A percentile compares a stretch with the other conserved stretches of the same genome.
These are phyloP conservation scores for Pseudachorutes palmiensis DNA, from an alignment of 1,140 invertebrate genomes.

Conservation along the genomic window DNA sequence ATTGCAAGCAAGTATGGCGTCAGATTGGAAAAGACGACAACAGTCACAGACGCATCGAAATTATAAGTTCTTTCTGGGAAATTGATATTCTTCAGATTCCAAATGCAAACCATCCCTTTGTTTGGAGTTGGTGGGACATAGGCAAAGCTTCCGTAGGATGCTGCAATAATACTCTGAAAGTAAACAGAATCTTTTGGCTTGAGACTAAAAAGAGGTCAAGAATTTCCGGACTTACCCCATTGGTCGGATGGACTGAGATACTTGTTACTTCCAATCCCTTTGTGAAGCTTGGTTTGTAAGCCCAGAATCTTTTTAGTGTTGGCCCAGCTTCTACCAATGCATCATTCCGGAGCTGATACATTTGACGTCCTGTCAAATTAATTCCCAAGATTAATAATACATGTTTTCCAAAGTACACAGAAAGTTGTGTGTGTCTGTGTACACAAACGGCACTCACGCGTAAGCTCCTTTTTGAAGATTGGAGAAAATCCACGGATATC, in stretches of 20 bases:
- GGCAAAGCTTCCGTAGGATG: constrained; percentile 22
- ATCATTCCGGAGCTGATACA: neutral
- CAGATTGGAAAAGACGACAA: constrained; percentile 30
- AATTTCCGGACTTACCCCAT: constrained; percentile 23
- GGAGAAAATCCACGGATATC: neutral
- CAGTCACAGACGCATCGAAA: constrained; percentile 20
- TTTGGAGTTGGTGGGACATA: constrained; percentile 17
- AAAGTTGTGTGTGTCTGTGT: too few relatives aligned
- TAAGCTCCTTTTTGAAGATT: neutral
- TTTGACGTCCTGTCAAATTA: neutral
- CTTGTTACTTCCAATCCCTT: constrained; percentile 30
- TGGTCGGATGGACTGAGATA: constrained; percentile 27
- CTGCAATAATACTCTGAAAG: constrained; percentile 33
- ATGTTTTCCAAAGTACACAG: too few relatives aligned
- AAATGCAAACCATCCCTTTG: constrained; percentile 31
- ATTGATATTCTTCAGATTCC: constrained; percentile 34
- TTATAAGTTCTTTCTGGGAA: constrained; percentile 34
- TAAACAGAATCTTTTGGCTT: neutral
- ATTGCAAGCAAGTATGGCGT: constrained; percentile 32
- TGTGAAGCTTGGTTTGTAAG: constrained; percentile 20
- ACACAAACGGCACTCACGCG: neutral
- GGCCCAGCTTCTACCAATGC: constrained; percentile 21
- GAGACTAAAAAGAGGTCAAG: neutral
- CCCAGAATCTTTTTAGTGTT: constrained; percentile 27
- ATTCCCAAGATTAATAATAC: neutral